Evolutionary conservation across 2,888 invertebrate genomes (phyloP).

Genomic region (Eilema griseolum): DNA sequence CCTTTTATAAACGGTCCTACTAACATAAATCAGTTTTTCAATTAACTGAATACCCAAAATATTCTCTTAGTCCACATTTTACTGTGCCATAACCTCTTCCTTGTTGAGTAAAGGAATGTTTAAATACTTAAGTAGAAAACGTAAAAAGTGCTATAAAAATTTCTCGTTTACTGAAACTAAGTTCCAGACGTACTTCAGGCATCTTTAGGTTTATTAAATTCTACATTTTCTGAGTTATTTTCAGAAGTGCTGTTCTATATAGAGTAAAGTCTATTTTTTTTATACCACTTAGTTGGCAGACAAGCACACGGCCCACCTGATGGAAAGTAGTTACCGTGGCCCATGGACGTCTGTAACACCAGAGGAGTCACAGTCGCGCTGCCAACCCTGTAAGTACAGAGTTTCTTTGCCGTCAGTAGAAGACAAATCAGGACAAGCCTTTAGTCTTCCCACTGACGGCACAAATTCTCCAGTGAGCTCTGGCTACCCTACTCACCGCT

Average conservation of each 20-base stretch:
- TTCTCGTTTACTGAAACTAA: background rate
- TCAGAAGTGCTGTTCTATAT: background rate
- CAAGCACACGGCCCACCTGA: too few species aligned
- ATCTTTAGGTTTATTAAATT: background rate
- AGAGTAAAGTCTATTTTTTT: too few species aligned
- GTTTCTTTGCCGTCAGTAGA: too few species aligned
- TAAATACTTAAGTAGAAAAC: constrained; percentile 16
- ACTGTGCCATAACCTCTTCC: constrained; percentile 17
- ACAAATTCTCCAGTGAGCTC: too few species aligned
- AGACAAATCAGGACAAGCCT: too few species aligned
- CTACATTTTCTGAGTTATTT: background rate
- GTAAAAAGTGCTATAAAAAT: constrained; percentile 18
- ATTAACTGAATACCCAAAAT: constrained; percentile 21
- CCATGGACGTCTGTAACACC: too few species aligned
- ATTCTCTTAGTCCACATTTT: constrained; percentile 16
- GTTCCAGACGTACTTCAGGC: background rate
- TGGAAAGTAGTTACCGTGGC: too few species aligned
- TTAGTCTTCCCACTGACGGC: too few species aligned
- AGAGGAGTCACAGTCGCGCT: too few species aligned
- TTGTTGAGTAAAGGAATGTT: constrained; percentile 12
- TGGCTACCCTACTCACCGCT: too few species aligned
- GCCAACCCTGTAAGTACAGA: too few species aligned
- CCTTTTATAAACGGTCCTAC: constrained; percentile 9
- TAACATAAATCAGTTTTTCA: constrained; percentile 25
- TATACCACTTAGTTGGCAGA: too few species aligned